Evolutionary conservation across 1,140 invertebrate species (phyloP).

Genomic region (Dryas iulia): DNA sequence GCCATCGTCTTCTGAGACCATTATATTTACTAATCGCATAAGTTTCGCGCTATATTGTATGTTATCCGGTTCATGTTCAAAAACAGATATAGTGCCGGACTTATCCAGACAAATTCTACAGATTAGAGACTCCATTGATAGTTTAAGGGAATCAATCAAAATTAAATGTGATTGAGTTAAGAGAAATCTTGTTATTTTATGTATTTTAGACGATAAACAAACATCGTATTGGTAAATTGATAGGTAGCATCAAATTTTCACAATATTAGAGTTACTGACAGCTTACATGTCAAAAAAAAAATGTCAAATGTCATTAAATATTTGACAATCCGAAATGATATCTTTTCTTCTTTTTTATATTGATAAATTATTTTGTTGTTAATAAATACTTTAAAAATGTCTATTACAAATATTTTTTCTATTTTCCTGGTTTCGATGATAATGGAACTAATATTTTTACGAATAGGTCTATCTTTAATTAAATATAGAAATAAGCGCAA

Average conservation of each 20-base stretch:
- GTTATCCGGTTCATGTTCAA: conserved; percentile 50
- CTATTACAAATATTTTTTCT: too few species aligned
- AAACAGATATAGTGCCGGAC: conserved; percentile 56
- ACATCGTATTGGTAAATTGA: neutral
- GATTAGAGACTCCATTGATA: conserved; percentile 49
- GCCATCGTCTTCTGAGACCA: conserved; percentile 57
- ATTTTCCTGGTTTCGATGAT: too few species aligned
- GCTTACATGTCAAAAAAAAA: neutral
- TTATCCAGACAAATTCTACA: conserved; percentile 66
- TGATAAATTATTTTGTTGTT: too few species aligned
- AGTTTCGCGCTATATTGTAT: conserved; percentile 58
- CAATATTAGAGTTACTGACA: neutral
- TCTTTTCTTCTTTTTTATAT: too few species aligned
- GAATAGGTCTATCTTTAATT: too few species aligned
- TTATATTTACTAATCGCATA: conserved; percentile 54
- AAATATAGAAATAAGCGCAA: too few species aligned
- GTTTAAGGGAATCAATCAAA: neutral
- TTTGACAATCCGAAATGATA: too few species aligned
- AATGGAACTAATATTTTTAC: too few species aligned
- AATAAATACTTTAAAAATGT: too few species aligned
- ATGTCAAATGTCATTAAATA: neutral
- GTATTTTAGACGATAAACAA: neutral
- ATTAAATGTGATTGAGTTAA: neutral
- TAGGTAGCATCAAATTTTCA: neutral
- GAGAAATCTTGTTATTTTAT: neutral